Percentiles rank a stretch among this genome's conserved stretches.
phyloP scores from a whole-genome alignment of 2,113 vertebrate species.

The Pteropus alecto region DNA sequence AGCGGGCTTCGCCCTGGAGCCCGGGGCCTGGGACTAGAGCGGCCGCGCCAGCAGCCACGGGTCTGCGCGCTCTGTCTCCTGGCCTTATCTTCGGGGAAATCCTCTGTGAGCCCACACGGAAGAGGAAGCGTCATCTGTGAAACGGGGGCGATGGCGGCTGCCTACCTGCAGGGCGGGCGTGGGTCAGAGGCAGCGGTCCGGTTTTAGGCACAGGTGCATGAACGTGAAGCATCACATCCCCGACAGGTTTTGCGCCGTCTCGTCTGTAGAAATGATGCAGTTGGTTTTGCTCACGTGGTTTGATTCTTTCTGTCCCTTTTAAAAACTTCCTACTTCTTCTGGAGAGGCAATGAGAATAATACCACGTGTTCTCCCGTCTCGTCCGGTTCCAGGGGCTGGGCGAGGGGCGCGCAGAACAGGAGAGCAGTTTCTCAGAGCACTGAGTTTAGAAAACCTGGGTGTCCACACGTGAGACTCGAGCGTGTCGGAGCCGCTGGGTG shows the following conservation, averaged over 20 bases:
- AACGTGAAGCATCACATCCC: rapidly evolving
- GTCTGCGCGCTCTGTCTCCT: neutral
- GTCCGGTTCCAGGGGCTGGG: neutral
- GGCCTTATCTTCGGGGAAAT: neutral
- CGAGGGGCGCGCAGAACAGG: neutral
- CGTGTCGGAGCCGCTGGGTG: rapidly evolving
- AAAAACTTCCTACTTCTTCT: neutral
- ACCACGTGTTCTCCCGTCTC: neutral
- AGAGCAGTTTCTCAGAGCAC: neutral
- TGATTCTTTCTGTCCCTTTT: neutral
- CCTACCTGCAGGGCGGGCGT: no score
- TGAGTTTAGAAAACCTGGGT: no score
- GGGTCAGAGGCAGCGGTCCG: no score
- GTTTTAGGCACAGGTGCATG: rapidly evolving
- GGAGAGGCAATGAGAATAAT: neutral
- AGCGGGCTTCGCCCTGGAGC: neutral
- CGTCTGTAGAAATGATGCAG: neutral
- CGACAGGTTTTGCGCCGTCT: rapidly evolving
- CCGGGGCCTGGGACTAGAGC: neutral
- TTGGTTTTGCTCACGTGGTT: neutral
- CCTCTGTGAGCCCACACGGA: neutral
- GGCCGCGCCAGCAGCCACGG: rapidly evolving
- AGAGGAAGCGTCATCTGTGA: neutral
- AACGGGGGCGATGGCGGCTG: neutral
- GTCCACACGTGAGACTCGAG: rapidly evolving